Conservation (phyloP, 2,888 invertebrate species). For the Polietes domitor region DNA sequence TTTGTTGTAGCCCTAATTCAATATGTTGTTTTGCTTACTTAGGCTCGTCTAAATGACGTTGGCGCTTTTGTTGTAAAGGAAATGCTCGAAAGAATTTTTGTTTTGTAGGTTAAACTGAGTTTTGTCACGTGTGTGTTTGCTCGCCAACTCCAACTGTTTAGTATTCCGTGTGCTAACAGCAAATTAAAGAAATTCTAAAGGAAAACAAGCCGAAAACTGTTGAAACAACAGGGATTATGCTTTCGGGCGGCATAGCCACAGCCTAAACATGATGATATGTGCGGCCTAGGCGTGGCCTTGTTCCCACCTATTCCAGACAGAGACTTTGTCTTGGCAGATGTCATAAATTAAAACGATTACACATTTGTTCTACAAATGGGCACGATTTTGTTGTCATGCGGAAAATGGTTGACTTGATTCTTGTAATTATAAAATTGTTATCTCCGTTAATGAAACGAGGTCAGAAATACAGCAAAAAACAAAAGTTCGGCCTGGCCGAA, state of each 20-base stretch:
- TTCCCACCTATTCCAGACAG: background rate
- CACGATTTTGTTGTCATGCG: too few relatives aligned
- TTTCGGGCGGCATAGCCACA: background rate
- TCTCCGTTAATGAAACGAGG: too few relatives aligned
- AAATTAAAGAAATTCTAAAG: slow-evolving; percentile 30
- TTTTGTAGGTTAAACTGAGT: background rate
- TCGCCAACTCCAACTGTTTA: slow-evolving; percentile 2
- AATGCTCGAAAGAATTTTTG: slow-evolving; percentile 2
- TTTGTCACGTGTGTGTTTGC: slow-evolving; percentile 40
- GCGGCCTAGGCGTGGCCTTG: background rate
- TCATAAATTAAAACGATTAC: too few relatives aligned
- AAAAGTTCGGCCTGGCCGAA: too few relatives aligned
- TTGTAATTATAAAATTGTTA: too few relatives aligned
- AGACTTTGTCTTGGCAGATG: too few relatives aligned
- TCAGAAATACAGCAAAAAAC: too few relatives aligned
- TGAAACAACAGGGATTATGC: background rate
- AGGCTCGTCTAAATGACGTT: background rate
- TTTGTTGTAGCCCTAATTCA: background rate
- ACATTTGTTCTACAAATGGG: too few relatives aligned
- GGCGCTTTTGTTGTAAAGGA: background rate
- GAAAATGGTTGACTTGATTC: too few relatives aligned
- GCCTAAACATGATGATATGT: background rate
- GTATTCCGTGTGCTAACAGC: background rate
- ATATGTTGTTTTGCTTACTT: background rate
- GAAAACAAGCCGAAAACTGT: background rate